Evolutionary conservation across 1,140 invertebrate species (phyloP), one percentile per base, ranked within the genome.

Genomic region (Zaprionus taronus): DNA sequence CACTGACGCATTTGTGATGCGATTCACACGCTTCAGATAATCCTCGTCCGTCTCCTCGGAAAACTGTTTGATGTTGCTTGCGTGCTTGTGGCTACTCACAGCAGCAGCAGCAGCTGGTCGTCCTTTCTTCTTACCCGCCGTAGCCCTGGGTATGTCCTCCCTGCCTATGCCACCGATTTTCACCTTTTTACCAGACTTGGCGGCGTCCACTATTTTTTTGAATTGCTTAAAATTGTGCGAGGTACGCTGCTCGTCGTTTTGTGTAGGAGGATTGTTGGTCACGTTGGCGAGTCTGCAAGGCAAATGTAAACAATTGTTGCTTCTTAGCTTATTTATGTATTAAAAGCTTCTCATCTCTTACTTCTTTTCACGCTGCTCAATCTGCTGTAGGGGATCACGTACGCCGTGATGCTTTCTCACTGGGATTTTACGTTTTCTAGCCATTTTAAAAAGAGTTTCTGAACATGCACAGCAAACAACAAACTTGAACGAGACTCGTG

Each of bases 1-100:
- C 1, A 95, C 61, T 36, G 94, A 94, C 28, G 91, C 91, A 1
- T 93, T 75, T 2, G 94, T 94, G 47, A 94, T 94, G 47, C 89
- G 90, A 64, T 93, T 93, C 0, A 95, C 93, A 44, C 95, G 81
- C 5, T 92, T 71, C 68, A 94, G 75, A 62, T 95, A 95, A n/a
- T 81, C 80, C 24, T 86, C 49, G 3, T 92, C 71, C 15, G 68
- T 91, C 83, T 95, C 95, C 17, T 93, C 93, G 4, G 85, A 79
- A 41, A 80, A 84, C 77, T 95, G 94, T 47, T 91, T 80, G 11
- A 93, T 91, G 17, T 79, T 76, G 20, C 47, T 51, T 2, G 53
- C 1, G 58, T 47, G 47, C 68, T 77, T 56, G 75, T 85, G 14
- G 55, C 58, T 34, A 24, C 28, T 5, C n/a, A 68, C 41, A n/a